Evolutionary conservation across 2,113 vertebrate species (phyloP).

Genomic region (Rhabdornis inornatus): DNA sequence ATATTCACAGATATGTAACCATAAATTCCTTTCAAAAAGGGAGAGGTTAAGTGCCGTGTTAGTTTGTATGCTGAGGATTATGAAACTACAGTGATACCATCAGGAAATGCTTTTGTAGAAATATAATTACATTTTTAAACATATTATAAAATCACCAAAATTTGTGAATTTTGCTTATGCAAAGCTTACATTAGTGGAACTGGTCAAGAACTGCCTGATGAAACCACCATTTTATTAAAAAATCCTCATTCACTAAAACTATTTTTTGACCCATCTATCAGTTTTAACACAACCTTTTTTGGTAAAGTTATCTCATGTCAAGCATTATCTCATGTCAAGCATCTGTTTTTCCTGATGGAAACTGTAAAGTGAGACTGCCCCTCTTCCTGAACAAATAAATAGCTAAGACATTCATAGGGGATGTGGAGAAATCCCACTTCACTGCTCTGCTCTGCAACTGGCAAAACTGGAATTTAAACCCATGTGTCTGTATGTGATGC

Average conservation of each 20-base stretch:
- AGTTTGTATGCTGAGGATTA: not conserved
- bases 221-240: not conserved
- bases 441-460: not conserved
- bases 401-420: not conserved
- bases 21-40: not conserved
- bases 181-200: not conserved
- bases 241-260: not conserved
- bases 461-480: not conserved
- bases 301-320: not conserved
- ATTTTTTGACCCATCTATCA: not conserved
- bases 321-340: not conserved
- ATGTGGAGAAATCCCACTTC: not conserved
- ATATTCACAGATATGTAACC: not conserved
- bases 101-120: not conserved
- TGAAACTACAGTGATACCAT: not conserved
- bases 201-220: not conserved
- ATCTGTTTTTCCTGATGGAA: not conserved
- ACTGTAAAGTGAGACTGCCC: not conserved
- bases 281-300: not conserved
- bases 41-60: not conserved
- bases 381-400: not conserved
- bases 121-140: not conserved
- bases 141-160: not conserved
- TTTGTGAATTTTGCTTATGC: not conserved
- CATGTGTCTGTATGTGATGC: not conserved